A percentile compares a stretch with the other conserved stretches of the same genome.
Evolutionary conservation across 2,797 vertebrate species (phyloP).

Genomic region (Falco naumanni): DNA sequence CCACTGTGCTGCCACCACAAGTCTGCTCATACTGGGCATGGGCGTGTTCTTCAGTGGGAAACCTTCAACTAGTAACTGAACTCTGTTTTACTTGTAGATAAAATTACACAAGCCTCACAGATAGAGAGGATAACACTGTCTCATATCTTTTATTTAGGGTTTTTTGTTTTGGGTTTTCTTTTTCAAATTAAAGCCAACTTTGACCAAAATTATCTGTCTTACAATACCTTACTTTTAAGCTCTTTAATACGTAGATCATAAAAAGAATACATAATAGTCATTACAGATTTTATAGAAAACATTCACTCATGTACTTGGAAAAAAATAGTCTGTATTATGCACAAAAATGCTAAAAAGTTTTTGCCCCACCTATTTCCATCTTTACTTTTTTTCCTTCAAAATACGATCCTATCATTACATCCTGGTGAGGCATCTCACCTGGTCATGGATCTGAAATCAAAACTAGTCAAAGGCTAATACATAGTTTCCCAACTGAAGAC

Average conservation of each 20-base stretch:
- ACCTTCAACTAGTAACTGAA: neutral
- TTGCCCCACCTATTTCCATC: neutral
- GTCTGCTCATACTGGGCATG: neutral
- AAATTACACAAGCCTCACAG: neutral
- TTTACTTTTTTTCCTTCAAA: neutral
- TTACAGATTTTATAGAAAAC: neutral
- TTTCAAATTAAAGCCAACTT: neutral
- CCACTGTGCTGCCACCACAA: neutral
- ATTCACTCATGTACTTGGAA: neutral
- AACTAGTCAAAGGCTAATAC: neutral
- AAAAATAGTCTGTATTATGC: neutral
- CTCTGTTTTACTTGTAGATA: neutral
- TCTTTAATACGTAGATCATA: neutral
- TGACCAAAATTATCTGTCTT: neutral
- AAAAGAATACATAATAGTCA: rapidly evolving
- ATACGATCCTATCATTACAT: neutral
- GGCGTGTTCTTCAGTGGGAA: neutral
- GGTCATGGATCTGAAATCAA: neutral
- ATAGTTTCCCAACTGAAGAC: neutral
- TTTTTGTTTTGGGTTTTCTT: no score
- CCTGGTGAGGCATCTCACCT: neutral
- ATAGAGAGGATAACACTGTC: neutral
- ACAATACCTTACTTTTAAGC: neutral
- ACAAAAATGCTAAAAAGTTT: neutral
- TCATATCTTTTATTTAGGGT: neutral